These are phyloP conservation scores for Elymnias hypermnestra DNA, from an alignment of 1,140 invertebrate species.

Conservation along the genomic window DNA sequence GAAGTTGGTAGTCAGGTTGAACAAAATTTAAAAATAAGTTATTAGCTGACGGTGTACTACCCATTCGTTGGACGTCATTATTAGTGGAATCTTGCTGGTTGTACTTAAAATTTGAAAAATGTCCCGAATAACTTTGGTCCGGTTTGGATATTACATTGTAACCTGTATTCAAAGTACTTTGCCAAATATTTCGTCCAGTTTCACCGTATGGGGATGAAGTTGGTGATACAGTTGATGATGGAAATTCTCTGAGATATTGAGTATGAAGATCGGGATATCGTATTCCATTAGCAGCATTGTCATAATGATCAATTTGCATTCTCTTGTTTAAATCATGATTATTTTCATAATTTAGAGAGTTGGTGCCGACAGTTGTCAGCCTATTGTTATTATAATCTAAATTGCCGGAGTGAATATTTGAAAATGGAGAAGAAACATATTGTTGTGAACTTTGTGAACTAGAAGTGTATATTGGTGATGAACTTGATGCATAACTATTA, in stretches of 20 bases:
- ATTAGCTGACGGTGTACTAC: conserved; percentile 46
- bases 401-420: conserved; percentile 42
- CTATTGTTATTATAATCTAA: conserved; percentile 48
- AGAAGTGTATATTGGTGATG: conserved; percentile 53
- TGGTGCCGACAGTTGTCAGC: conserved; percentile 39
- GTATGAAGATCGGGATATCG: conserved; percentile 46
- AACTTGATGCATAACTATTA: conserved; percentile 58
- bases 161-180: conserved; percentile 33
- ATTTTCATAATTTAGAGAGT: conserved; percentile 32
- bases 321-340: conserved; percentile 46
- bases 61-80: conserved; percentile 47
- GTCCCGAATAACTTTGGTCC: conserved; percentile 38
- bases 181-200: conserved; percentile 39
- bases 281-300: conserved; percentile 60
- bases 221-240: conserved; percentile 44
- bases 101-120: conserved; percentile 45
- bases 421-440: conserved; percentile 61
- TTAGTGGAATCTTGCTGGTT: conserved; percentile 43
- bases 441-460: conserved; percentile 54
- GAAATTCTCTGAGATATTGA: conserved; percentile 52
- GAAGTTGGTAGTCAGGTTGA: conserved; percentile 47
- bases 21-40: conserved; percentile 52
- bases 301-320: conserved; percentile 67
- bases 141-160: conserved; percentile 43
- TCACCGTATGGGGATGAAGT: conserved; percentile 44